These are phyloP conservation scores for Anguilla anguilla DNA, from an alignment of 2,797 vertebrate genomes.

Conservation along the genomic window DNA sequence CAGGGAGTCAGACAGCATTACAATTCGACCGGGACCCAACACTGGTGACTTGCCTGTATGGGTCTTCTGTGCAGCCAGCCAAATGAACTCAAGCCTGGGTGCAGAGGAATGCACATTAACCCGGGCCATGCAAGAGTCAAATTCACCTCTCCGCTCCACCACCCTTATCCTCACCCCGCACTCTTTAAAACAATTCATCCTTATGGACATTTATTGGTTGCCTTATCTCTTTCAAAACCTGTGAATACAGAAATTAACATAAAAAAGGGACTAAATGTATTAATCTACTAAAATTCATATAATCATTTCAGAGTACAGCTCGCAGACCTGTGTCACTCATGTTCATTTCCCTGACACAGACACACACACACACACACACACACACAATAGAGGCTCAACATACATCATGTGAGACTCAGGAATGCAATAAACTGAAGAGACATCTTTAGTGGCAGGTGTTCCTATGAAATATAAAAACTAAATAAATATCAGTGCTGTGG, in stretches of 20 bases:
- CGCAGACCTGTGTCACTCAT: neutral
- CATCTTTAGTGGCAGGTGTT: neutral
- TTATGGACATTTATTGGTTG: conserved; percentile 68
- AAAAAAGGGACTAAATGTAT: conserved; percentile 41
- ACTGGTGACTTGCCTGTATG: conserved; percentile 70
- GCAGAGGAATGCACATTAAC: conserved; percentile 79
- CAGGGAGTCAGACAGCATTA: conserved; percentile 71
- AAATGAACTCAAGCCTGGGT: conserved; percentile 71
- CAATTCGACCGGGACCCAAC: conserved; percentile 76
- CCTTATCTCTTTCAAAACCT: conserved; percentile 47
- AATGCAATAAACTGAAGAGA: neutral
- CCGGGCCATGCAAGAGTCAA: conserved; percentile 72
- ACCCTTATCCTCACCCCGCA: conserved; percentile 60
- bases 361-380: neutral
- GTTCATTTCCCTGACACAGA: neutral
- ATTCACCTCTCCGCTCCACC: conserved; percentile 73
- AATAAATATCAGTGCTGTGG: neutral
- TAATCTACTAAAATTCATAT: neutral
- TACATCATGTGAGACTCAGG: neutral
- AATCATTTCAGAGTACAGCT: neutral
- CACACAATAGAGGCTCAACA: neutral
- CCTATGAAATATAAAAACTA: too few species aligned
- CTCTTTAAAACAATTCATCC: conserved; percentile 68
- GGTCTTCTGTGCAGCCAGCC: conserved; percentile 76
- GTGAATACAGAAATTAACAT: conserved; percentile 40